Percentiles rank a stretch among this genome's conserved stretches.
These are phyloP conservation scores for Lota lota DNA, from an alignment of 2,113 vertebrate species.

Conservation along the genomic window DNA sequence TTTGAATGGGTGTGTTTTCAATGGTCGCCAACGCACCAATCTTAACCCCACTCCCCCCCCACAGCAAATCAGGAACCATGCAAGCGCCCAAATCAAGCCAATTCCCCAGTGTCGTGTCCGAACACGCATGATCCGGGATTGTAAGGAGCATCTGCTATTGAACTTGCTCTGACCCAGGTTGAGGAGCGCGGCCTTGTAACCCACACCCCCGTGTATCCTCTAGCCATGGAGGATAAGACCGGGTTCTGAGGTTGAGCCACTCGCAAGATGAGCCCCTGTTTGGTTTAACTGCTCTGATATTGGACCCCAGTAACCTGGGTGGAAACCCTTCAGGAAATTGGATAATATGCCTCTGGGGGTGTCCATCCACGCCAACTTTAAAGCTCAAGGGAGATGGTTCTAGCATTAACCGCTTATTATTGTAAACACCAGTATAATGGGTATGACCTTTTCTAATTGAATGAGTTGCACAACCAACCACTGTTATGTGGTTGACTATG, in stretches of 20 bases:
- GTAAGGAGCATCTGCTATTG: slow-evolving; percentile 59
- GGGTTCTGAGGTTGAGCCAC: slow-evolving; percentile 51
- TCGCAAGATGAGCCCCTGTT: slow-evolving; percentile 52
- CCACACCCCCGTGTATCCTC: slow-evolving; percentile 45
- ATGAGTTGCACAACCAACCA: too few species aligned
- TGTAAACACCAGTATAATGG: too few species aligned
- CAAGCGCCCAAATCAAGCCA: slow-evolving; percentile 42
- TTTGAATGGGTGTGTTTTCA: too few species aligned
- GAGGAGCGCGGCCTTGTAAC: slow-evolving; percentile 54
- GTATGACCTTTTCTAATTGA: too few species aligned
- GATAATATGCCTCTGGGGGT: slow-evolving; percentile 45
- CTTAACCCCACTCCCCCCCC: too few species aligned
- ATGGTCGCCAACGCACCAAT: too few species aligned
- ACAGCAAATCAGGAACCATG: too few species aligned
- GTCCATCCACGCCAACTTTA: slow-evolving; percentile 11
- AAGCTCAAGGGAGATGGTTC: not conserved
- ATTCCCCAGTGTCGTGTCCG: slow-evolving; percentile 52
- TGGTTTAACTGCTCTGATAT: slow-evolving; percentile 33
- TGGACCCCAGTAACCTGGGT: slow-evolving; percentile 40
- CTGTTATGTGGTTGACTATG: too few species aligned
- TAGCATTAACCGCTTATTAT: too few species aligned
- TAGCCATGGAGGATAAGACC: slow-evolving; percentile 43
- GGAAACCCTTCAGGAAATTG: slow-evolving; percentile 50
- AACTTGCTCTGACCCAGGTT: slow-evolving; percentile 66
- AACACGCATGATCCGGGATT: slow-evolving; percentile 45